Evolutionary conservation across 2,797 vertebrate genomes (phyloP), one percentile per base, ranked within the genome.

Genomic region (Adelosebastes latens): DNA sequence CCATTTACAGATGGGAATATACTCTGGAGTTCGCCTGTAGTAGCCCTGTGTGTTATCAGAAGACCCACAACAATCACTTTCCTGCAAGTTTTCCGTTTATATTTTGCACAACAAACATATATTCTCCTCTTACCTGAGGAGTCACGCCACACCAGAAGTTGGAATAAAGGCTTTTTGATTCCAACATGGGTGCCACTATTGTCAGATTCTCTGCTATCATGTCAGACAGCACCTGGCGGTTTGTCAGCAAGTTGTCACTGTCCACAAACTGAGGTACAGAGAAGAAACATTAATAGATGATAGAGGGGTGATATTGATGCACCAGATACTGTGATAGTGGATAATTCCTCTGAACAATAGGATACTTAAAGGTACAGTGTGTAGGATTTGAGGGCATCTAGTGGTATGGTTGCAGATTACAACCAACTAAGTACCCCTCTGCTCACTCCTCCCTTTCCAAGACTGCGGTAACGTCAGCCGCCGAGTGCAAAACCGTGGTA

Each of bases 81-180:
- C 9, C 16, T 53, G 13, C 8, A 55, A 55, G 20, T 29, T 31
- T 31, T 25, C 9, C 8, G 18, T 14, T 5, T 7, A 10, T 36
- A 29, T 25, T 14, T 12, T 31, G 13, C 16, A 49, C 27, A 25
- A 4, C 2, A 6, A 20, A 42, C 29, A 12, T 3, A 22, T 31
- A 6, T 11, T 59, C 2, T 59, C 20, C 8, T 4, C 93, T 91
- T 95, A 95, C 97, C 97, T 98, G 94, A 31, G 96, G 90, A 3
- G 97, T 98, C 89, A 97, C 96, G 42, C 97, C 97, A 64, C 97
- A 97, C 97, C 97, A 98, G 94, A 97, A 98, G 91, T 98, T 98
- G 8, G 97, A 98, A 90, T 98, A 98, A 20, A 97, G 95, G 4
- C 92, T 92, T 46, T 94, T 95, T 61, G 97, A 98, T 86, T 98